A percentile compares a stretch with the other conserved stretches of the same genome.
phyloP scores from a whole-genome alignment of 1,140 invertebrate species.

The Pseudomyrmex dendroicus region DNA sequence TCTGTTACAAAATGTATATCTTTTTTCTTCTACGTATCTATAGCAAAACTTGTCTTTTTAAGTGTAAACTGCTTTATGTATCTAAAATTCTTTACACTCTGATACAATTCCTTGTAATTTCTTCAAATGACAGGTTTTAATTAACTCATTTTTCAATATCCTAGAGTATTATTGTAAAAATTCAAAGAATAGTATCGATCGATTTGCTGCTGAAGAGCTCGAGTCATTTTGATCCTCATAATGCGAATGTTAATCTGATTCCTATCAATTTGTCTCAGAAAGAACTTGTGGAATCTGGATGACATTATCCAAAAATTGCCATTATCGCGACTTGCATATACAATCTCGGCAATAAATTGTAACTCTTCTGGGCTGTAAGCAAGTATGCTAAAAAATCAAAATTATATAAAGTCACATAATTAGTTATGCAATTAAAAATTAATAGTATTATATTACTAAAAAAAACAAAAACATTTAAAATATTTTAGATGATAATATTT shows the following conservation, averaged over 20 bases:
- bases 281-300: slow-evolving; percentile 92
- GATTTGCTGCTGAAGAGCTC: slow-evolving; percentile 44
- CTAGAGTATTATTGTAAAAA: slow-evolving; percentile 73
- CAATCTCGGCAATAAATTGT: slow-evolving; percentile 91
- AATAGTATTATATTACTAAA: slow-evolving; percentile 8
- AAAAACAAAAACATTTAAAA: background rate
- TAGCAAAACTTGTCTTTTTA: background rate
- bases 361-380: slow-evolving; percentile 89
- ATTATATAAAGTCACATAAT: slow-evolving; percentile 30
- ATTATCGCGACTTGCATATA: slow-evolving; percentile 87
- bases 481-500: background rate
- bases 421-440: background rate
- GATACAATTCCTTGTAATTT: background rate
- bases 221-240: slow-evolving; percentile 82
- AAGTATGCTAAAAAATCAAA: slow-evolving; percentile 86
- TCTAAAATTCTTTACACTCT: background rate
- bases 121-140: background rate
- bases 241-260: slow-evolving; percentile 88
- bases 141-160: slow-evolving; percentile 25
- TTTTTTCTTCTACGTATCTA: background rate
- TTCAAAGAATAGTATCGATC: slow-evolving; percentile 51
- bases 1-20: background rate
- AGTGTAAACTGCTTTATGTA: background rate
- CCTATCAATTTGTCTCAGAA: slow-evolving; percentile 86
- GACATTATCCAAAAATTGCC: slow-evolving; percentile 89